Base-by-base conservation (phyloP, 2,113 vertebrate species). In the Urocitellus parryii region DNA sequence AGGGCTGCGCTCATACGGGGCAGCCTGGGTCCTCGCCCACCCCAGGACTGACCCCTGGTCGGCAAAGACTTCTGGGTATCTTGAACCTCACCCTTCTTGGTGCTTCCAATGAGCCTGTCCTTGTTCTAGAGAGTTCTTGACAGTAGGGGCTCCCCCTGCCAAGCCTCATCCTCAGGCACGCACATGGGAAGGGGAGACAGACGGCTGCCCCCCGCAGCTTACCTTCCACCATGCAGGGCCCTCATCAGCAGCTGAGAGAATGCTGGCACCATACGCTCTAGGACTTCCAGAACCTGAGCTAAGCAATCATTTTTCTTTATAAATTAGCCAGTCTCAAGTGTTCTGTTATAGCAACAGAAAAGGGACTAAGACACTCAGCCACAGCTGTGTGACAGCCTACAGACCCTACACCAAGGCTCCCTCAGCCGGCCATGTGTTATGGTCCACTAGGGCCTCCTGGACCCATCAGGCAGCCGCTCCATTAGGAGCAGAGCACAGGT, bases 301-400 rank as follows among this genome's bases (percentile, higher is more conserved):
- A 14, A 27, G 45, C 13, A 48, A 27, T 27, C 39, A 51, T 70
- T 86, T 70, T 86, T 48, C 10, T 84, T 53, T 86, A 17, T 51
- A 32, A 34, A 51, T 48, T 51, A 42, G 5, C 42, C 42, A 14
- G 39, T 48, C 63, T 27, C 45, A 4, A 7, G 61, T 10, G 20
- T 58, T 86, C 74, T 86, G 72, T 25, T 63, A 77, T 2, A 27
- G 72, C 25, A 39, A 65, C 13, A 85, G 12, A 61, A 81, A 58
- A 70, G 51, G 13, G n/a, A 53, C 45, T 25, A 13, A 51, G 34
- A 51, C 22, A 8, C 45, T 56, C 4, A 27, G 20, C 48, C 16
- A 0, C 0, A 8, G 24, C n/a, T 18, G 34, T 5, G 4, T 29
- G 16, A 22, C 9, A 16, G 20, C 10, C 82, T n/a, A 5, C 5